Base-by-base conservation (phyloP, 2,797 vertebrate genomes). In the Alexandromys oeconomus region DNA sequence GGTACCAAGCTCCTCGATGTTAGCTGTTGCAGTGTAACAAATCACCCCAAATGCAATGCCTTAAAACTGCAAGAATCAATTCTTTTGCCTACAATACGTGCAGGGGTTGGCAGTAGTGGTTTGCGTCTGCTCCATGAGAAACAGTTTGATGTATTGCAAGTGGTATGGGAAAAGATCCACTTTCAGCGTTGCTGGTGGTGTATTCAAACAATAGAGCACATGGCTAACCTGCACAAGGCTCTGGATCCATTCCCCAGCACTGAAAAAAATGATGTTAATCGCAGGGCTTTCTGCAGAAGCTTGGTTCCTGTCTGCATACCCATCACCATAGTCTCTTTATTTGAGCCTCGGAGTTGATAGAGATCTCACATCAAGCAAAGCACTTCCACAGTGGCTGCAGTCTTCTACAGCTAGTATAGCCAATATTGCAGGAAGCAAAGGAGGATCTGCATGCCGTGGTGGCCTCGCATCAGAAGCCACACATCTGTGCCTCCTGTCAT, bases 1-100 rank as follows among this genome's bases (percentile, higher is more conserved):
- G 65, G 19, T 15, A 11, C 19, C 6, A 76, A 73, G 25, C 5
- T 93, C 78, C 79, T 71, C 12, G 2, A 0, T 78, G 69, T 81
- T 77, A 86, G 86, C 29, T 59, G 51, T 73, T 48, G 27, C 87
- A 73, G 25, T 48, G 7, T 87, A 84, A 96, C 51, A 87, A 80
- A 94, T 91, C 21, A 54, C 48, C 63, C 69, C 63, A 46, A 79
- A 84, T 21, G 3, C 17, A 84, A 82, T 77, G n/a, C 34, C 69
- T 54, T 43, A 27, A 31, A 92, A 82, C 54, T 65, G 51, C 40
- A 59, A 73, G 67, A 73, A 54, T 59, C 6, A 31, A 76, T 76
- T 78, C 2, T 74, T 85, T 71, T 73, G 23, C 61, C 43, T 92
- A 69, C 4, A 77, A 31, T 59, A 37, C 34, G 6, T 71, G 29